Evolutionary conservation across 1,140 invertebrate species (phyloP), one percentile per base, ranked within the genome.

Genomic region (Plectus sambesii): DNA sequence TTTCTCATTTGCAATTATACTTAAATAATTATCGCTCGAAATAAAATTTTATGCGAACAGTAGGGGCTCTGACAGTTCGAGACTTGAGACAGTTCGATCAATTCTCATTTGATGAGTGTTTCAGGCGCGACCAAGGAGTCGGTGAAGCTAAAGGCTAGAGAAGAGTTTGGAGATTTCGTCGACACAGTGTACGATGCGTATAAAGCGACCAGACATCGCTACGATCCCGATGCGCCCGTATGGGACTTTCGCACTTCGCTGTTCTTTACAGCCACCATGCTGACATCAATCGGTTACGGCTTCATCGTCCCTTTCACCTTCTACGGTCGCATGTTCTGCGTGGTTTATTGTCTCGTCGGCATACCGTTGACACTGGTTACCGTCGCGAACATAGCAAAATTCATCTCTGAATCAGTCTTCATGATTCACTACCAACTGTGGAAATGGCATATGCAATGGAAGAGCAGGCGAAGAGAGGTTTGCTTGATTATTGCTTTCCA

Each of bases 271-370:
- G 55, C 64, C 1, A 67, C 64, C 43, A 68, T 69, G 54, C 51
- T 67, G 2, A 67, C 64, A 19, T 67, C 64, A 2, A 67, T 67
- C 23, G 64, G 64, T 20, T 67, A 67, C 25, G 64, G 64, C 2
- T 67, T 58, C 40, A 66, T 67, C 5, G 69, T 56, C 25, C 64
- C 64, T 15, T 49, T 50, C 12, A 67, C 64, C 0, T 59, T 63
- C 26, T 45, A 58, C 27, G 64, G 64, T 2, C 48, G 64, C 3
- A 33, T 69, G 2, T 67, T 67, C 48, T 59, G 58, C 24, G 61
- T 67, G 8, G 48, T 66, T 15, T 67, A 69, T 38, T 69, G 64
- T 58, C 49, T 68, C 20, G 67, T 67, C 19, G 64, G 62, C 58
- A 66, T 69, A 35, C 64, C 64, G 1, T 33, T 69, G n/a, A 66